phyloP scores from a whole-genome alignment of 2,888 invertebrate genomes.

The Parapristionchus giblindavisi region DNA sequence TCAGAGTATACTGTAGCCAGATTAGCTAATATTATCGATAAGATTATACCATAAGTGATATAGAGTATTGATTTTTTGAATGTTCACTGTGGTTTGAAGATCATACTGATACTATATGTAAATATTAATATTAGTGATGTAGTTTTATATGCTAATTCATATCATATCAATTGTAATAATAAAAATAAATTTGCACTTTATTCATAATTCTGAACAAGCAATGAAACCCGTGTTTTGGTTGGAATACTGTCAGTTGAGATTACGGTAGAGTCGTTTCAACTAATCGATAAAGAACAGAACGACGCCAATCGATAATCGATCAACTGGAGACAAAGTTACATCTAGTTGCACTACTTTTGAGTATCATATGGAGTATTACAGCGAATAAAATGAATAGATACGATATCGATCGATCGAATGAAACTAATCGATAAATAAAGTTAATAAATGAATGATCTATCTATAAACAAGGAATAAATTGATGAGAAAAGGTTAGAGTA shows the following conservation, averaged over 20 bases:
- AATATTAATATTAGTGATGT: too few species aligned
- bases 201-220: not conserved
- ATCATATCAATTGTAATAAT: not conserved
- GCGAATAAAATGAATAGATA: too few species aligned
- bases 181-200: not conserved
- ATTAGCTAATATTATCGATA: conserved; percentile 10
- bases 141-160: too few species aligned
- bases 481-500: not conserved
- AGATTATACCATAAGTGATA: not conserved
- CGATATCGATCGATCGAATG: too few species aligned
- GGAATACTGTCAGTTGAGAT: conserved; percentile 4
- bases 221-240: too few species aligned
- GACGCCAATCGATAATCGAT: too few species aligned
- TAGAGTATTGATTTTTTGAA: not conserved
- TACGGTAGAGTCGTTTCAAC: conserved; percentile 2
- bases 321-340: not conserved
- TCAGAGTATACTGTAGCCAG: conserved; percentile 12
- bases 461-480: conserved; percentile 3
- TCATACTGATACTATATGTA: too few species aligned
- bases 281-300: too few species aligned
- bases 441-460: conserved; percentile 12
- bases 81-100: too few species aligned
- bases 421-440: too few species aligned
- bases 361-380: too few species aligned
- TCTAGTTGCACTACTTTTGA: conserved; percentile 9